A percentile compares a stretch with the other conserved stretches of the same genome.
Evolutionary conservation across 2,797 vertebrate genomes (phyloP).

Genomic region (Eidolon dupreanum): DNA sequence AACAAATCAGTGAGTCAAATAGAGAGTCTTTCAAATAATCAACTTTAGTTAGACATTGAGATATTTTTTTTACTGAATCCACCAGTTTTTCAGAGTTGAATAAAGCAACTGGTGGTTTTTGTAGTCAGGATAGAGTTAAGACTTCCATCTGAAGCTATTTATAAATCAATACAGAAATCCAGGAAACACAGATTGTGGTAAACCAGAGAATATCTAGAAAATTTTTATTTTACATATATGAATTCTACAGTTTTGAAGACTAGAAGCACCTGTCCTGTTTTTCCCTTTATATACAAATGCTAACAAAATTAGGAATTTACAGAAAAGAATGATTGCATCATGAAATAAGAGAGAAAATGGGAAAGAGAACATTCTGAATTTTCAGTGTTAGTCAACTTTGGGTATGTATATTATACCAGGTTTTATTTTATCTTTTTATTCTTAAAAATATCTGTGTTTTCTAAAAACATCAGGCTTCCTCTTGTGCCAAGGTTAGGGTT

Average conservation of each 20-base stretch:
- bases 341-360: not conserved
- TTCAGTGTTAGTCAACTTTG: not conserved
- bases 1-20: not conserved
- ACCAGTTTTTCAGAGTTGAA: not conserved
- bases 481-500: not conserved
- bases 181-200: not conserved
- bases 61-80: not conserved
- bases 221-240: not conserved
- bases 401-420: not conserved
- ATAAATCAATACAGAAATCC: not conserved
- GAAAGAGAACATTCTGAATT: not conserved
- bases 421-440: not conserved
- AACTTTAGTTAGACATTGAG: not conserved
- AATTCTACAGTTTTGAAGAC: not conserved
- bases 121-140: not conserved
- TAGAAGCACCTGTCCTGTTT: not conserved
- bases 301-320: not conserved
- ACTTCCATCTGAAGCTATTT: not conserved
- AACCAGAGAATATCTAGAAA: not conserved
- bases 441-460: constrained; percentile 19
- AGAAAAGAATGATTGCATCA: not conserved
- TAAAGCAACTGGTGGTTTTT: not conserved
- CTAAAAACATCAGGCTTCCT: constrained; percentile 32
- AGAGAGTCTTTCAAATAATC: not conserved
- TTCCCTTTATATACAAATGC: not conserved